Conservation (phyloP, 2,888 invertebrate genomes). For the Scrobipalpa costella region DNA sequence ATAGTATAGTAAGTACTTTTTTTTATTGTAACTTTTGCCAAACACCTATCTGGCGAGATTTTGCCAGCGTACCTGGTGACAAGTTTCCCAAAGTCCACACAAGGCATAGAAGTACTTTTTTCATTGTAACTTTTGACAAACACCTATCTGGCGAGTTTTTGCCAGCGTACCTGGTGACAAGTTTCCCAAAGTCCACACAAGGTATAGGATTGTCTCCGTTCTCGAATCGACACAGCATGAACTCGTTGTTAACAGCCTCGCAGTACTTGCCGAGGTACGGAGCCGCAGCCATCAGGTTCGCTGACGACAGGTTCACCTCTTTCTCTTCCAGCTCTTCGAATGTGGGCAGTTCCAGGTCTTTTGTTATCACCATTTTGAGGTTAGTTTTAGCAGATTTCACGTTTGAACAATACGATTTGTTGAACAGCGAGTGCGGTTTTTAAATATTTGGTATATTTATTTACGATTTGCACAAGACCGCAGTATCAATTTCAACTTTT, state of each 20-base stretch:
- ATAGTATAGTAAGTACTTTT: no score
- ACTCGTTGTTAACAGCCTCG: conserved; percentile 95
- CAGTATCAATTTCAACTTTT: no score
- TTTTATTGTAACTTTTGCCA: no score
- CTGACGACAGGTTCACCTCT: conserved; percentile 88
- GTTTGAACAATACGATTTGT: no score
- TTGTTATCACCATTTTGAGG: conserved; percentile 82
- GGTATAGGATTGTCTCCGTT: conserved; percentile 91
- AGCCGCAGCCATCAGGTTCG: conserved; percentile 91
- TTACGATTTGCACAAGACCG: not conserved
- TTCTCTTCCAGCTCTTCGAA: conserved; percentile 89
- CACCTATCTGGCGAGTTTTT: no score
- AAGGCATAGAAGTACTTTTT: no score
- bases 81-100: conserved; percentile 91
- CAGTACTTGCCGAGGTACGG: conserved; percentile 96
- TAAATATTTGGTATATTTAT: no score
- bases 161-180: conserved; percentile 83
- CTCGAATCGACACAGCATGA: conserved; percentile 93
- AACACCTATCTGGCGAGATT: no score
- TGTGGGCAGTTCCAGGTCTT: conserved; percentile 86
- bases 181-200: conserved; percentile 92
- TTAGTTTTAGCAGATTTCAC: not conserved
- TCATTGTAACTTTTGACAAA: no score
- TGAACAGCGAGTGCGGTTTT: not conserved
- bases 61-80: conserved; percentile 82